These are phyloP conservation scores for Cynaeus angustus DNA, from an alignment of 2,888 invertebrate species.

Conservation along the genomic window DNA sequence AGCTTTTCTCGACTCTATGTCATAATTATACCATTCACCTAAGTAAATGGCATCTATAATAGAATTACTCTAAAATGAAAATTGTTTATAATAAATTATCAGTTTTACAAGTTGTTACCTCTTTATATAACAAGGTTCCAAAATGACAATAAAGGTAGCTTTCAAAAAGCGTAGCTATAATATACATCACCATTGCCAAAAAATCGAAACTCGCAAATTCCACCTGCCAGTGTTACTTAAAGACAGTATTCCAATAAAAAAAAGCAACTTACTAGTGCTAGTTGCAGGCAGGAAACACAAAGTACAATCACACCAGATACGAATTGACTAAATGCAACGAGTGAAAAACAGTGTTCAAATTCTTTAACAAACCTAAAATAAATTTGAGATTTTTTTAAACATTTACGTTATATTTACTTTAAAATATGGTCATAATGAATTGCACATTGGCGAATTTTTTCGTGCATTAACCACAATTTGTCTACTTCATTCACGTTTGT, in stretches of 20 bases:
- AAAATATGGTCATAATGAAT: slow-evolving; percentile 22
- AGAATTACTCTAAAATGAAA: slow-evolving; percentile 68
- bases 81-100: background rate
- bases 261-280: slow-evolving; percentile 10
- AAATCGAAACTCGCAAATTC: slow-evolving; percentile 24
- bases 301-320: slow-evolving; percentile 23
- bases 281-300: slow-evolving; percentile 22
- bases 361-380: slow-evolving; percentile 34
- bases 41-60: slow-evolving; percentile 70
- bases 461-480: background rate
- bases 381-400: background rate
- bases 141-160: slow-evolving; percentile 27
- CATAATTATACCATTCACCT: slow-evolving; percentile 68
- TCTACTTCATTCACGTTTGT: background rate
- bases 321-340: slow-evolving; percentile 31
- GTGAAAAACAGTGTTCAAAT: slow-evolving; percentile 26
- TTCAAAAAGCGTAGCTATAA: slow-evolving; percentile 26
- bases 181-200: slow-evolving; percentile 30
- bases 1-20: slow-evolving; percentile 67
- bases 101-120: background rate
- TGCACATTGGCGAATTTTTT: slow-evolving; percentile 24
- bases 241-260: background rate
- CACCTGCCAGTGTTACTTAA: slow-evolving; percentile 7
- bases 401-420: slow-evolving; percentile 12
- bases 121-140: slow-evolving; percentile 18